phyloP scores from a whole-genome alignment of 2,888 invertebrate species.

The Steromphala cineraria region DNA sequence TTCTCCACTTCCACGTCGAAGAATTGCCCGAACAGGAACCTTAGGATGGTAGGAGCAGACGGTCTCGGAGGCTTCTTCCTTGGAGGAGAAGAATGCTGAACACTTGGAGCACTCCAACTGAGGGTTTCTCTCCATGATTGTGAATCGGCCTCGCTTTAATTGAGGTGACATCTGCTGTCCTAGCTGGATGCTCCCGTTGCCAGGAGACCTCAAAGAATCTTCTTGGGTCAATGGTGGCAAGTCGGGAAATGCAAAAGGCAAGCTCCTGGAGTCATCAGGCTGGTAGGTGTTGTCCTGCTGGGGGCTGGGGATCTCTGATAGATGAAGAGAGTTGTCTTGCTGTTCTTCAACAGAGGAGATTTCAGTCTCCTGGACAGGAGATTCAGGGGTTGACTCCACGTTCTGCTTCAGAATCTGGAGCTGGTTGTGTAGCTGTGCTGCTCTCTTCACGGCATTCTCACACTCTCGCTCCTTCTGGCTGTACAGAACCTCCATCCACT shows the following conservation, averaged over 20 bases:
- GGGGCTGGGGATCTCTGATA: neutral
- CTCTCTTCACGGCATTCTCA: neutral
- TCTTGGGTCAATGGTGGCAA: too few relatives aligned
- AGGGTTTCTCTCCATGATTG: neutral
- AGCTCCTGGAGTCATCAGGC: neutral
- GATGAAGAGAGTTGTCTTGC: neutral
- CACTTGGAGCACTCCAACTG: slow-evolving; percentile 20
- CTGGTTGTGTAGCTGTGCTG: neutral
- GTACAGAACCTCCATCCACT: neutral
- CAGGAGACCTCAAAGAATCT: neutral
- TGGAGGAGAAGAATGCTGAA: neutral
- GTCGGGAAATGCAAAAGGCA: too few relatives aligned
- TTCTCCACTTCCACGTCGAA: slow-evolving; percentile 17
- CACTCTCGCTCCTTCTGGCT: neutral
- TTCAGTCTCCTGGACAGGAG: neutral
- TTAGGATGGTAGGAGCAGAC: neutral
- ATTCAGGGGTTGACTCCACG: neutral
- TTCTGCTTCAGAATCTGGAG: neutral
- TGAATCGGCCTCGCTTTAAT: slow-evolving; percentile 19
- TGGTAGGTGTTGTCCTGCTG: neutral
- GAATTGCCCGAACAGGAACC: neutral
- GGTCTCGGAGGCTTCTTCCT: slow-evolving; percentile 5
- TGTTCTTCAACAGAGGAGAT: neutral
- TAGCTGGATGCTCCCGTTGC: neutral
- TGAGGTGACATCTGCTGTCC: neutral